phyloP scores from a whole-genome alignment of 2,888 invertebrate species.

The Stegophylla sp. region DNA sequence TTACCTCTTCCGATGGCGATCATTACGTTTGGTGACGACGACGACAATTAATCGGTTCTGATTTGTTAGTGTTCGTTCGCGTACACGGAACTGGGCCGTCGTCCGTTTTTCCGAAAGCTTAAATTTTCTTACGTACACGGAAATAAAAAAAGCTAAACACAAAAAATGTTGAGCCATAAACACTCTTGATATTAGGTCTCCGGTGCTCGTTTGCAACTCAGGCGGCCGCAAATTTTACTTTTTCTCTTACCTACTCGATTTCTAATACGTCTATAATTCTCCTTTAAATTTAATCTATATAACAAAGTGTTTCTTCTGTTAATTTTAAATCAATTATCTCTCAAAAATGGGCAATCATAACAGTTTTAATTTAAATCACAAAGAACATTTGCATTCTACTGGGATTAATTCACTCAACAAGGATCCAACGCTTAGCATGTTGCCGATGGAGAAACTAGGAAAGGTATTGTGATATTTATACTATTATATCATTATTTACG shows the following conservation, averaged over 20 bases:
- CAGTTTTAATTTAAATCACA: conserved; percentile 56
- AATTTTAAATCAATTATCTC: too few species aligned
- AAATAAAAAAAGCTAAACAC: background rate
- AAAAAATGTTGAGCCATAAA: conserved; percentile 32
- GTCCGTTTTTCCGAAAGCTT: background rate
- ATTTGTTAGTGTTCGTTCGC: background rate
- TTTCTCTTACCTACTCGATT: too few species aligned
- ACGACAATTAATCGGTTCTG: conserved; percentile 42
- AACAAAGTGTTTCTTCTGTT: too few species aligned
- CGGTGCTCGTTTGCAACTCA: conserved; percentile 34
- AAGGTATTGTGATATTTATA: conserved; percentile 68
- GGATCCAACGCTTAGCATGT: conserved; percentile 73
- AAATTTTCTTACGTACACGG: background rate
- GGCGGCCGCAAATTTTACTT: conserved; percentile 1
- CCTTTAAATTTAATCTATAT: too few species aligned
- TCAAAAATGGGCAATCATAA: conserved; percentile 53
- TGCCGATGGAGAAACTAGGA: conserved; percentile 78
- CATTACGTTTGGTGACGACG: conserved; percentile 42
- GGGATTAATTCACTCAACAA: conserved; percentile 57
- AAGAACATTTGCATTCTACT: conserved; percentile 57
- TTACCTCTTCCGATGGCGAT: conserved; percentile 37
- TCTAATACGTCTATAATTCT: too few species aligned
- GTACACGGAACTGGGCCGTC: background rate
- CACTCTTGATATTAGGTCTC: conserved; percentile 41
- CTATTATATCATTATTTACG: background rate